These are phyloP conservation scores for Eretmochelys imbricata DNA, from an alignment of 2,113 vertebrate species.

Conservation along the genomic window DNA sequence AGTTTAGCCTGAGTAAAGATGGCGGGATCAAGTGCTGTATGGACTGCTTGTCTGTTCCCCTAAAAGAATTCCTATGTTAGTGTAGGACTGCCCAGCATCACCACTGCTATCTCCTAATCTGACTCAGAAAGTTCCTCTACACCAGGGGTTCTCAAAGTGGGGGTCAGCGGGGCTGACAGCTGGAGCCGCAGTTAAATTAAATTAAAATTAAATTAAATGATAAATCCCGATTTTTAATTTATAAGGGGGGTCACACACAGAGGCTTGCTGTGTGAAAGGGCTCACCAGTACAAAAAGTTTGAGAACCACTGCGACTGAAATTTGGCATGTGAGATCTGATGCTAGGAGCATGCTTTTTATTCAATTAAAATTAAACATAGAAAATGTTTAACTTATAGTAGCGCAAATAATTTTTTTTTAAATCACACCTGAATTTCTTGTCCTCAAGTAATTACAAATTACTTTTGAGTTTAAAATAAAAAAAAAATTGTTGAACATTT, in stretches of 20 bases:
- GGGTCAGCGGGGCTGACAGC: too few species aligned
- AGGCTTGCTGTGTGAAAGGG: too few species aligned
- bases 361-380: not conserved
- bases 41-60: too few species aligned
- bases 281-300: too few species aligned
- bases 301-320: not conserved
- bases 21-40: not conserved
- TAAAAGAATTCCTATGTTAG: not conserved
- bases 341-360: not conserved
- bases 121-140: not conserved
- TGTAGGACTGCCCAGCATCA: fast-evolving
- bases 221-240: too few species aligned
- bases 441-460: not conserved
- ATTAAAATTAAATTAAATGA: too few species aligned
- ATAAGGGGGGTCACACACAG: too few species aligned
- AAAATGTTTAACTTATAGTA: not conserved
- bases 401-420: not conserved
- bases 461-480: not conserved
- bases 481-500: not conserved
- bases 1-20: not conserved
- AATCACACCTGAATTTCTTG: not conserved
- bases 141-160: not conserved
- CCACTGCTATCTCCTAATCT: not conserved
- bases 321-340: not conserved
- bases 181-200: too few species aligned